Percentiles rank a stretch among this genome's conserved stretches.
Conservation (phyloP, 2,113 vertebrate genomes). For the Entelurus aequoreus region DNA sequence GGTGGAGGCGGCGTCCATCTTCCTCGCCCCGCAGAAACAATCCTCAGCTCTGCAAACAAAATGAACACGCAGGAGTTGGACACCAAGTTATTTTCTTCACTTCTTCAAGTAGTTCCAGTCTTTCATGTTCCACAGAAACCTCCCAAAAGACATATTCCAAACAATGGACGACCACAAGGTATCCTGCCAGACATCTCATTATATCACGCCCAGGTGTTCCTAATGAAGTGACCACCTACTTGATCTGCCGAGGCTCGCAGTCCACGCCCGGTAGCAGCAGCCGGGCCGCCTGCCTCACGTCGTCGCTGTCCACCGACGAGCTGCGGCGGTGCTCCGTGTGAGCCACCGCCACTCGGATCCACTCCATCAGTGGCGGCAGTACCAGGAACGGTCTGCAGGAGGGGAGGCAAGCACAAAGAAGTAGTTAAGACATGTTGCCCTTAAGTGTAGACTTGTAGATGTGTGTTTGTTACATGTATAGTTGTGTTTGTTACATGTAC, state of each 20-base stretch:
- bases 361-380: constrained; percentile 96
- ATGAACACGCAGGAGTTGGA: too few species aligned
- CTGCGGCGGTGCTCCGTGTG: constrained; percentile 93
- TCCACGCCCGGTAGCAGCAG: constrained; percentile 94
- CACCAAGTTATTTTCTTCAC: too few species aligned
- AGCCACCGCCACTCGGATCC: constrained; percentile 93
- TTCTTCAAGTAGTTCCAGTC: too few species aligned
- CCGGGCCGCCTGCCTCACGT: constrained; percentile 91
- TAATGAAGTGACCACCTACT: constrained; percentile 66
- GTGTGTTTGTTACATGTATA: too few species aligned
- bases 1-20: constrained; percentile 71
- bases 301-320: constrained; percentile 96
- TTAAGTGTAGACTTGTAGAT: too few species aligned
- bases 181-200: too few species aligned
- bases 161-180: too few species aligned
- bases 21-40: constrained; percentile 69
- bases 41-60: constrained; percentile 70
- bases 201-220: neutral
- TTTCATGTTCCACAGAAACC: too few species aligned
- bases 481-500: too few species aligned
- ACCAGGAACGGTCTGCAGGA: constrained; percentile 89
- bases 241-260: constrained; percentile 94
- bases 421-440: too few species aligned
- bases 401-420: neutral
- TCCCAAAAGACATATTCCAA: too few species aligned